A percentile compares a stretch with the other conserved stretches of the same genome.
These are phyloP conservation scores for Trachelus troglodyta DNA, from an alignment of 2,888 invertebrate species.

Conservation along the genomic window DNA sequence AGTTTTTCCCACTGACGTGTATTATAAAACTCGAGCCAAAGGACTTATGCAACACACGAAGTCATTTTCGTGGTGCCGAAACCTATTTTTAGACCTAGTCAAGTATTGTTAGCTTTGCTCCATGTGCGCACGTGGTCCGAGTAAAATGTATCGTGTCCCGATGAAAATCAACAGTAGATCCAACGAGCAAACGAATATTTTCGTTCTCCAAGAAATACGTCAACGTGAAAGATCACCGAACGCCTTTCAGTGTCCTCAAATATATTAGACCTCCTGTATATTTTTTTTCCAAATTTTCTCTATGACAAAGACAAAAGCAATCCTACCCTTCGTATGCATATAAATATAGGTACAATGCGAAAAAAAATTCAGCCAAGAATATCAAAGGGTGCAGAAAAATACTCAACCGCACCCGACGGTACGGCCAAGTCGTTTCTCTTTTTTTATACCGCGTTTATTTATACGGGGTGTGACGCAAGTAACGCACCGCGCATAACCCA, in stretches of 20 bases:
- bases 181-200: background rate
- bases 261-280: too few relatives aligned
- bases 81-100: background rate
- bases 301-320: too few relatives aligned
- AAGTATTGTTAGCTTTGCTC: background rate
- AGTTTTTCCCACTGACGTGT: background rate
- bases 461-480: slow-evolving; percentile 8
- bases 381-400: background rate
- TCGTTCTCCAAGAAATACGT: too few relatives aligned
- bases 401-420: background rate
- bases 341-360: background rate
- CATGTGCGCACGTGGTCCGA: background rate
- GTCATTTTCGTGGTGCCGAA: background rate
- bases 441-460: slow-evolving; percentile 7
- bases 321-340: too few relatives aligned
- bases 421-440: background rate
- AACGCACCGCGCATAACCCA: background rate
- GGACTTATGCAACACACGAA: background rate
- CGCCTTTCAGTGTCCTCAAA: too few relatives aligned
- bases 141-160: background rate
- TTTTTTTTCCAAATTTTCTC: too few relatives aligned
- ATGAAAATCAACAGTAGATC: background rate
- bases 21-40: background rate
- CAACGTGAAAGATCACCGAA: too few relatives aligned
- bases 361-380: background rate